phyloP scores from a whole-genome alignment of 2,797 vertebrate genomes.

The Trematomus bernacchii region DNA sequence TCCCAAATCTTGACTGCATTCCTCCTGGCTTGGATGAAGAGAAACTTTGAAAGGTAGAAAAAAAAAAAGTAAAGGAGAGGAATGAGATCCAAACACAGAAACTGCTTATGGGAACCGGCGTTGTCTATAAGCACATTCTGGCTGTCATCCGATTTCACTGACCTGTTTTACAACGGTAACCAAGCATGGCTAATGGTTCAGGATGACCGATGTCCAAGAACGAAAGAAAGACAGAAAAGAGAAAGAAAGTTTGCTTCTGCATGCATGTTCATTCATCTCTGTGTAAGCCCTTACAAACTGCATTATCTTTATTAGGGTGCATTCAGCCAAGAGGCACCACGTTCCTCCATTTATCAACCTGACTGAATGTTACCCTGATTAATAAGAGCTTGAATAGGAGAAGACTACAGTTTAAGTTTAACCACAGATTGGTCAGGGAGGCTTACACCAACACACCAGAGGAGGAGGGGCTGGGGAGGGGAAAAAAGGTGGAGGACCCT shows the following conservation, averaged over 20 bases:
- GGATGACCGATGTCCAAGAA: conserved; percentile 44
- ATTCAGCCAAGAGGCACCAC: conserved; percentile 31
- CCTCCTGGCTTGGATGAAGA: conserved; percentile 16
- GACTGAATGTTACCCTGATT: conserved; percentile 54
- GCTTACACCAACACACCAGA: conserved; percentile 19
- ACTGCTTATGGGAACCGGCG: conserved; percentile 60
- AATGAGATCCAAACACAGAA: conserved; percentile 17
- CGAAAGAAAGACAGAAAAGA: conserved; percentile 3
- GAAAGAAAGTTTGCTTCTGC: neutral
- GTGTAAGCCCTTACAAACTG: neutral
- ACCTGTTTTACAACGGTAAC: conserved; percentile 67
- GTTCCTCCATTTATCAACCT: conserved; percentile 54
- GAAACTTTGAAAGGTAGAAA: conserved; percentile 7
- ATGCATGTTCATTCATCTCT: neutral
- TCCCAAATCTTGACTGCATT: conserved; percentile 40
- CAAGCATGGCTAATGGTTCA: conserved; percentile 65
- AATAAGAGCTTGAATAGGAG: conserved; percentile 43
- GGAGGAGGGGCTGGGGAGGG: conserved; percentile 18
- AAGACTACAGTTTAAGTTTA: conserved; percentile 45
- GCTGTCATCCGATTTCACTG: conserved; percentile 55
- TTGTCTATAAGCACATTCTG: conserved; percentile 46
- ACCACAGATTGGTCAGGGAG: conserved; percentile 39
- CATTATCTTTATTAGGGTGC: conserved; percentile 8
- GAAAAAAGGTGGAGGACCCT: conserved; percentile 60
- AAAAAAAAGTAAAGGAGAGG: neutral